Evolutionary conservation across 2,797 vertebrate genomes (phyloP).

Genomic region (Myotis findleyi): DNA sequence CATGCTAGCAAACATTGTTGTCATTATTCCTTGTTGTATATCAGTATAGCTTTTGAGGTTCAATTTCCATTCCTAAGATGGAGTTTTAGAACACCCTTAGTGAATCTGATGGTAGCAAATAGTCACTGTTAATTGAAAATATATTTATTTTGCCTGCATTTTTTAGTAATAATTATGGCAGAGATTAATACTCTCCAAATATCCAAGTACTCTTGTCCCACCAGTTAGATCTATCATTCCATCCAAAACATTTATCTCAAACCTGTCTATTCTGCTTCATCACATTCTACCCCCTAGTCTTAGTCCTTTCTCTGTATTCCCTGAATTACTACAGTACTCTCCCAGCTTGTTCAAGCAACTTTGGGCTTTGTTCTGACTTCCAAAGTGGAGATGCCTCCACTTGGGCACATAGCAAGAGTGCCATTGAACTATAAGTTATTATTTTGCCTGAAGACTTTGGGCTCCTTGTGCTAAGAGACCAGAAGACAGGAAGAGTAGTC

Average conservation of each 20-base stretch:
- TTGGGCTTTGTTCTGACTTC: neutral
- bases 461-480: neutral
- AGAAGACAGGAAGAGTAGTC: neutral
- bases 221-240: neutral
- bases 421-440: neutral
- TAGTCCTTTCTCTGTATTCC: neutral
- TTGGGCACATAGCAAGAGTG: neutral
- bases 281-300: neutral
- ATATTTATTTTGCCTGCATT: conserved; percentile 25
- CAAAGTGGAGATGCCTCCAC: neutral
- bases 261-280: neutral
- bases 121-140: neutral
- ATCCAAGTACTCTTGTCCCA: neutral
- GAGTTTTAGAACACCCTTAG: neutral
- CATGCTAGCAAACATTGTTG: neutral
- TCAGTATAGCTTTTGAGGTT: neutral
- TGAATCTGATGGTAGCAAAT: neutral
- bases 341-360: neutral
- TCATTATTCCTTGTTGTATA: neutral
- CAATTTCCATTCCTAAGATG: neutral
- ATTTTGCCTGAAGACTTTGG: neutral
- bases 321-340: neutral
- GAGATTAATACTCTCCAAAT: neutral
- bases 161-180: neutral
- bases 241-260: neutral